phyloP scores from a whole-genome alignment of 2,888 invertebrate genomes.

The Pyrochroa serraticornis region DNA sequence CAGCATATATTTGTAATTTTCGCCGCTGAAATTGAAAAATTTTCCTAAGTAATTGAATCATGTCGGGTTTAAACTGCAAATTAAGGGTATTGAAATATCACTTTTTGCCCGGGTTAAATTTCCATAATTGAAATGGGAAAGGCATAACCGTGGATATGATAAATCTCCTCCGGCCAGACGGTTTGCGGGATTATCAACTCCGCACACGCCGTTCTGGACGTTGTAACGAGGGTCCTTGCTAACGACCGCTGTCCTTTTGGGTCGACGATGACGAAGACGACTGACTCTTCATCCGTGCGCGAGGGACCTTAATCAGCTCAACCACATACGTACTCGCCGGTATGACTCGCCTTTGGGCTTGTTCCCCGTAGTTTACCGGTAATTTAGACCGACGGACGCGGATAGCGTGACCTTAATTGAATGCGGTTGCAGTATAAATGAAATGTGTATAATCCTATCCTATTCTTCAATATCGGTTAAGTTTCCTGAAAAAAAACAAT shows the following conservation, averaged over 20 bases:
- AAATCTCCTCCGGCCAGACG: conserved; percentile 38
- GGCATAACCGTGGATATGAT: conserved; percentile 36
- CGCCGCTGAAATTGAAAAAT: conserved; percentile 19
- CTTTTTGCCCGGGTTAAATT: conserved; percentile 25
- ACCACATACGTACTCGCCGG: conserved; percentile 9
- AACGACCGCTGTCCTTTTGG: conserved; percentile 27
- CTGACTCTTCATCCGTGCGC: conserved; percentile 31
- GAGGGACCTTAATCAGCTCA: conserved; percentile 21
- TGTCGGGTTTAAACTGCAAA: conserved; percentile 20
- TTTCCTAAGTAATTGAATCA: conserved; percentile 20
- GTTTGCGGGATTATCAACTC: conserved; percentile 40
- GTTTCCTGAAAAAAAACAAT: too few relatives aligned
- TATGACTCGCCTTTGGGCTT: background rate
- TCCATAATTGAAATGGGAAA: conserved; percentile 40
- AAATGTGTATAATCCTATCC: too few relatives aligned
- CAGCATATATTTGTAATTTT: background rate
- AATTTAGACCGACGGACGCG: too few relatives aligned
- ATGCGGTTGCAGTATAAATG: too few relatives aligned
- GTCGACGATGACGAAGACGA: conserved; percentile 1
- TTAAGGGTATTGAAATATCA: conserved; percentile 26
- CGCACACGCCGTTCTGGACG: conserved; percentile 33
- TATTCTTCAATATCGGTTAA: too few relatives aligned
- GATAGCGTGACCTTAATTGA: background rate
- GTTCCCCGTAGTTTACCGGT: conserved; percentile 20
- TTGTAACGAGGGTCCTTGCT: conserved; percentile 30